Percentiles rank a stretch among this genome's conserved stretches.
Evolutionary conservation across 2,888 invertebrate species (phyloP).

Genomic region (Maniola hyperantus): DNA sequence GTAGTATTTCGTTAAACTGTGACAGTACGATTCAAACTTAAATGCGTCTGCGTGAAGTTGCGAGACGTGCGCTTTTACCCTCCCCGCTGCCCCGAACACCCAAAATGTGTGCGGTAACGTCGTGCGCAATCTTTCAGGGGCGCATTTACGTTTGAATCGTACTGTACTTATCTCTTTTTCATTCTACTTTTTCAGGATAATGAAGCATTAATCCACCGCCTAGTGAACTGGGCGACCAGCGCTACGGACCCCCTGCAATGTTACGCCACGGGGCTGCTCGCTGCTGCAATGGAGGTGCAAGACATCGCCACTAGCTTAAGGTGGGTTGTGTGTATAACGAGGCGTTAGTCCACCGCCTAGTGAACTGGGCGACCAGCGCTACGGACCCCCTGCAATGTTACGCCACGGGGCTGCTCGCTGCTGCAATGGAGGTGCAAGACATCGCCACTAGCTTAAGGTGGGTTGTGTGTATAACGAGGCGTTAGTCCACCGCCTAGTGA

Average conservation of each 20-base stretch:
- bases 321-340: conserved; percentile 90
- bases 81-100: too few relatives aligned
- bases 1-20: too few relatives aligned
- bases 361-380: conserved; percentile 94
- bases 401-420: conserved; percentile 95
- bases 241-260: conserved; percentile 95
- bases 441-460: conserved; percentile 93
- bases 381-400: conserved; percentile 96
- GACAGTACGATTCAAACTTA: too few relatives aligned
- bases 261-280: conserved; percentile 96
- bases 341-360: conserved; percentile 91
- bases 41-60: too few relatives aligned
- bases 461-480: conserved; percentile 91
- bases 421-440: conserved; percentile 98
- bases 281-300: conserved; percentile 97
- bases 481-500: conserved; percentile 91
- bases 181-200: conserved; percentile 88
- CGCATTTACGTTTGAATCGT: too few relatives aligned
- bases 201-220: conserved; percentile 90
- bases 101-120: too few relatives aligned
- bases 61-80: too few relatives aligned
- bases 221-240: conserved; percentile 95
- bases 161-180: too few relatives aligned
- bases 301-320: conserved; percentile 95
- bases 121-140: too few relatives aligned